Percentiles rank a stretch among this genome's conserved stretches.
These are phyloP conservation scores for Papilio elwesi DNA, from an alignment of 2,888 invertebrate species.

Conservation along the genomic window DNA sequence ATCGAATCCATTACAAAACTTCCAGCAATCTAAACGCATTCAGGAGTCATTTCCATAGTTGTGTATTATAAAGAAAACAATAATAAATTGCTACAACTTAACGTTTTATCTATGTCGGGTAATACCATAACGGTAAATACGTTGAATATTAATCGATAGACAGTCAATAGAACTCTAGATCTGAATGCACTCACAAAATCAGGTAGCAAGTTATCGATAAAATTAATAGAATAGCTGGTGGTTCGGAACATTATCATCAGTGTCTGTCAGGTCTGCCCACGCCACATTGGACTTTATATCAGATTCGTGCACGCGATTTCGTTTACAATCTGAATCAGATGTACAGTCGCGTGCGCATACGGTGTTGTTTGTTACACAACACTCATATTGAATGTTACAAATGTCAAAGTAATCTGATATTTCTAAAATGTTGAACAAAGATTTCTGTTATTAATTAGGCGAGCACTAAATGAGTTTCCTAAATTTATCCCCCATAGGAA, in stretches of 20 bases:
- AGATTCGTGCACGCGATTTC: conserved; percentile 39
- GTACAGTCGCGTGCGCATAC: conserved; percentile 13
- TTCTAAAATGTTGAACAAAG: no score
- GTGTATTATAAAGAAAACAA: background rate
- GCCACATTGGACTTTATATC: conserved; percentile 35
- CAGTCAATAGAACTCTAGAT: conserved; percentile 31
- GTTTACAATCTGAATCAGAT: conserved; percentile 30
- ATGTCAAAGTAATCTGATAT: no score
- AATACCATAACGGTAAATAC: conserved; percentile 2
- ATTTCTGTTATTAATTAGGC: no score
- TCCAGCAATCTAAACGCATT: background rate
- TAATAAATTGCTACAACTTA: background rate
- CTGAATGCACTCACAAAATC: conserved; percentile 16
- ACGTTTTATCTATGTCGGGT: conserved; percentile 14
- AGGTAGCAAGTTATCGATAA: conserved; percentile 37
- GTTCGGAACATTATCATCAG: conserved; percentile 39
- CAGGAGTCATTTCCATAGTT: background rate
- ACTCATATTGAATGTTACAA: no score
- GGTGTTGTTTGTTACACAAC: background rate
- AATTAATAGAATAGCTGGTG: conserved; percentile 38
- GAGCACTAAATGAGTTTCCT: no score
- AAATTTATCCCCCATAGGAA: no score
- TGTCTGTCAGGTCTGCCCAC: conserved; percentile 40
- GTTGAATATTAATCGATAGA: conserved; percentile 3
- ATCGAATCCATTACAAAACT: background rate